phyloP scores from a whole-genome alignment of 2,113 vertebrate genomes.

The Laterallus jamaicensis region DNA sequence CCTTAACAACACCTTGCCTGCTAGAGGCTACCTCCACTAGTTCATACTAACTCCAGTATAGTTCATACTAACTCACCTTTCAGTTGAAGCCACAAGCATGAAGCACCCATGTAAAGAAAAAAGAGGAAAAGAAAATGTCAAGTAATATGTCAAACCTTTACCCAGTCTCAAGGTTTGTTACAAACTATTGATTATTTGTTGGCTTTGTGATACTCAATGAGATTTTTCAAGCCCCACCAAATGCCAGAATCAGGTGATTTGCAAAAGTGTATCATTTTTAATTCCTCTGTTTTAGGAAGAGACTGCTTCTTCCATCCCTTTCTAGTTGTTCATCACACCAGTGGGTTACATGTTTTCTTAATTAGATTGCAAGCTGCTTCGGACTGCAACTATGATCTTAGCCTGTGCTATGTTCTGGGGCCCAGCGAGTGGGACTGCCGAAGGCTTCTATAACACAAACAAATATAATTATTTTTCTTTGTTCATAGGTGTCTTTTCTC shows the following conservation, averaged over 20 bases:
- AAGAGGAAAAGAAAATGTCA: background rate
- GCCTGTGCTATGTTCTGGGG: background rate
- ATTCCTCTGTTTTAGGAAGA: background rate
- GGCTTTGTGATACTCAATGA: background rate
- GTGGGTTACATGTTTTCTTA: background rate
- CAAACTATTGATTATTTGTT: background rate
- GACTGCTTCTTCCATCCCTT: background rate
- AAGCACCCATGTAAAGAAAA: background rate
- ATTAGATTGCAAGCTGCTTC: conserved; percentile 8
- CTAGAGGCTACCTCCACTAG: background rate
- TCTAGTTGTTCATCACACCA: background rate
- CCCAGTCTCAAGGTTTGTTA: background rate
- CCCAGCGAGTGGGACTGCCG: background rate
- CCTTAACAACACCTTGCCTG: background rate
- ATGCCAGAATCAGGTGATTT: background rate
- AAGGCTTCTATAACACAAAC: conserved; percentile 23
- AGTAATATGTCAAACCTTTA: background rate
- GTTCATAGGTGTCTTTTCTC: conserved; percentile 57
- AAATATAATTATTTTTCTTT: conserved; percentile 50
- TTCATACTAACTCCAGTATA: rapidly evolving
- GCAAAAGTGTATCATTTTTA: background rate
- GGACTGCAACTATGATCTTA: background rate
- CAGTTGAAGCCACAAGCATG: background rate
- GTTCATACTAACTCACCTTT: background rate
- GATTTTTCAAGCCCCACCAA: background rate